Evolutionary conservation across 2,888 invertebrate genomes (phyloP), one percentile per base, ranked within the genome.

Genomic region (Laspeyria flexula): DNA sequence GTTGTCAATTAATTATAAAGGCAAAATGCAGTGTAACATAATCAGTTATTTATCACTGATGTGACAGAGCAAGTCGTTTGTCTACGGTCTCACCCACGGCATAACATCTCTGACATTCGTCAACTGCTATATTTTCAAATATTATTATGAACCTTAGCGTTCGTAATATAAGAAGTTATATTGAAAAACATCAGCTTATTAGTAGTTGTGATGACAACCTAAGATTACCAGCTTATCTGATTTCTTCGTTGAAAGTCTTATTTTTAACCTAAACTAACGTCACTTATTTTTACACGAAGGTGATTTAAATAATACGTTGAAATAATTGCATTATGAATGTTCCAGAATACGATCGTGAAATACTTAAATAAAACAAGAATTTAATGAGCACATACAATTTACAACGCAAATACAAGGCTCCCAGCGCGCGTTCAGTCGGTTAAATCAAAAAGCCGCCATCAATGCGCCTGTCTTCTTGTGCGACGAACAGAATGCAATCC

Each of bases 11-110:
- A 91, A 90, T 90, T 87, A 88, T 88, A 78, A 86, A 83, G 69
- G 85, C 85, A 84, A 90, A 90, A 89, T 85, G 83, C 81, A 84
- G 82, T 85, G 90, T 88, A 90, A 89, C 85, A 87, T 84, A 89
- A 90, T 91, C 90, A 90, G 91, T 88, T 90, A 91, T 91, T 91
- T 90, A 92, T 92, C 90, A 90, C 83, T 74, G 79, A 77, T 85
- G 86, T 82, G 89, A 88, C 89, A 87, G 83, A 79, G 78, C 77
- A 77, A 79, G 85, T 86, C 90, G 83, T 91, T 91, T 92, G 88
- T 90, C 91, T 89, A 84, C 73, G 75, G 85, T 85, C 85, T 86
- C 90, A 87, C 90, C 91, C 88, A 90, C 90, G 84, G 76, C 68
- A 77, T 73, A 75, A 70, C 81, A 73, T 81, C 87, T 85, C 75